A percentile compares a stretch with the other conserved stretches of the same genome.
Conservation (phyloP, 2,888 invertebrate species). For the Hypolimnas misippus region DNA sequence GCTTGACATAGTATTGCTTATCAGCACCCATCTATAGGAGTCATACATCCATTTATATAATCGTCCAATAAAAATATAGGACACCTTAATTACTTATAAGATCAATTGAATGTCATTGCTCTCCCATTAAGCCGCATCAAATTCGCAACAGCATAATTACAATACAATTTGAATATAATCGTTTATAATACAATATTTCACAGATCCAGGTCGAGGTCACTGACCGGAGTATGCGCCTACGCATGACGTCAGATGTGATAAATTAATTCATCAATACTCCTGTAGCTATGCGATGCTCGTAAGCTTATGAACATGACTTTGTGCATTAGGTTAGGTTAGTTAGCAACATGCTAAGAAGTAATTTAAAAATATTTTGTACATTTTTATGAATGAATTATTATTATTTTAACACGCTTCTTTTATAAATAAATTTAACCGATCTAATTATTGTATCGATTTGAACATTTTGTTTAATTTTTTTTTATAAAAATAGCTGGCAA, state of each 20-base stretch:
- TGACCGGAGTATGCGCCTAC: slow-evolving; percentile 42
- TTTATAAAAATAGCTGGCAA: too few relatives aligned
- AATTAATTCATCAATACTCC: slow-evolving; percentile 12
- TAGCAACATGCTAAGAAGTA: too few relatives aligned
- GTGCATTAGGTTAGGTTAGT: background rate
- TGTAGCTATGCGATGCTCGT: background rate
- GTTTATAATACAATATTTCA: slow-evolving; percentile 23
- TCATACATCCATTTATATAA: too few relatives aligned
- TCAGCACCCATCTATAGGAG: too few relatives aligned
- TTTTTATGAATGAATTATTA: too few relatives aligned
- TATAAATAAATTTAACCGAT: too few relatives aligned
- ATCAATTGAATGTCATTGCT: background rate
- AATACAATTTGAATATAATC: slow-evolving; percentile 34
- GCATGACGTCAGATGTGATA: slow-evolving; percentile 29
- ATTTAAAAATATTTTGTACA: too few relatives aligned
- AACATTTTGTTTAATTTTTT: too few relatives aligned
- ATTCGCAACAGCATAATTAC: background rate
- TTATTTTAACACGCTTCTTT: too few relatives aligned
- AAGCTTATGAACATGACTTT: slow-evolving; percentile 1
- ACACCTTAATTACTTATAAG: background rate
- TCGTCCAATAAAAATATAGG: too few relatives aligned
- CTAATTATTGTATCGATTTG: too few relatives aligned
- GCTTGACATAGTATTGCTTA: too few relatives aligned
- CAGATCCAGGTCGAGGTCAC: slow-evolving; percentile 43
- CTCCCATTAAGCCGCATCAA: background rate